Evolutionary conservation across 2,888 invertebrate genomes (phyloP).

Genomic region (Formica aserva): DNA sequence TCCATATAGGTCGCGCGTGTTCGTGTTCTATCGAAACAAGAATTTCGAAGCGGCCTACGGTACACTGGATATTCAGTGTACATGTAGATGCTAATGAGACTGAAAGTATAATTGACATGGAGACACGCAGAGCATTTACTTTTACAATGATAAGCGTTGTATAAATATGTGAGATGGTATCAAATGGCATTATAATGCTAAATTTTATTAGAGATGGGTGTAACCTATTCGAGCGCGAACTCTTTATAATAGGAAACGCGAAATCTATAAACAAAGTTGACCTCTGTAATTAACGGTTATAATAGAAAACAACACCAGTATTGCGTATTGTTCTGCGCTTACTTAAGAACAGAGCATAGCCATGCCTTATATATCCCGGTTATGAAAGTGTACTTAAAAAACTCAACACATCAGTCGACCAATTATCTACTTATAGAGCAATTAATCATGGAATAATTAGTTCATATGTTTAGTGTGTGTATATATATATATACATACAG

Average conservation of each 20-base stretch:
- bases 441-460: constrained; percentile 74
- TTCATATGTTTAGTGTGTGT: constrained; percentile 61
- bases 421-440: constrained; percentile 77
- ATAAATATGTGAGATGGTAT: constrained; percentile 68
- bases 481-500: neutral
- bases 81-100: constrained; percentile 82
- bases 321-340: constrained; percentile 83
- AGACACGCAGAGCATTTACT: constrained; percentile 75
- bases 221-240: constrained; percentile 58
- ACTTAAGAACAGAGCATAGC: constrained; percentile 83
- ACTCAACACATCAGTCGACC: constrained; percentile 83
- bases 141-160: constrained; percentile 72
- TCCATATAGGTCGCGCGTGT: constrained; percentile 78
- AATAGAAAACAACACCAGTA: constrained; percentile 81
- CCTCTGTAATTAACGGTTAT: constrained; percentile 76
- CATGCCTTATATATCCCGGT: constrained; percentile 81
- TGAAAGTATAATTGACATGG: constrained; percentile 78
- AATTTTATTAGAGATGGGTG: constrained; percentile 64
- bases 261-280: constrained; percentile 55
- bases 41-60: constrained; percentile 81
- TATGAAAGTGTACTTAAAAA: constrained; percentile 84
- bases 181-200: constrained; percentile 69
- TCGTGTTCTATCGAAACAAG: constrained; percentile 81
- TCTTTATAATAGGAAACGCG: constrained; percentile 26
- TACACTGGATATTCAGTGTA: constrained; percentile 74